phyloP scores from a whole-genome alignment of 2,113 vertebrate genomes.

The Varanus salvator region DNA sequence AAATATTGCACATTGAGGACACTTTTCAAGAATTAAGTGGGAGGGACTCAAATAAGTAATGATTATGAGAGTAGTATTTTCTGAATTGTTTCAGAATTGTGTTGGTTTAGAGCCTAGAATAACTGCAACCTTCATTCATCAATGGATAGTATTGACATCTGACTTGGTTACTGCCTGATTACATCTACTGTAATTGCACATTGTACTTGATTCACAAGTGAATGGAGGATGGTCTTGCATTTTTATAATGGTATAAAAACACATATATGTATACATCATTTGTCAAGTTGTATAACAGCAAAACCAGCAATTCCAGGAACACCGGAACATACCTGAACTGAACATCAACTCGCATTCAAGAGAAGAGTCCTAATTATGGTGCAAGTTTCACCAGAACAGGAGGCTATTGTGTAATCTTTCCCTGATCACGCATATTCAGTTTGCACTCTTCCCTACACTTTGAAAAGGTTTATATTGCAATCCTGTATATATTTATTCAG shows the following conservation, averaged over 20 bases:
- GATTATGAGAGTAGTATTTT: neutral
- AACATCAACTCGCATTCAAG: neutral
- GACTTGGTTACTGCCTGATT: too few relatives aligned
- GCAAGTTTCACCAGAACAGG: too few relatives aligned
- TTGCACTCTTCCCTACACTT: neutral
- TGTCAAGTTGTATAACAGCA: neutral
- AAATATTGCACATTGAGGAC: too few relatives aligned
- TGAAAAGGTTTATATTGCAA: neutral
- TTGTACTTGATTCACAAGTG: neutral
- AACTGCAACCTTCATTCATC: neutral
- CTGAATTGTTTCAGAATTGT: neutral
- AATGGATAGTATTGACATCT: too few relatives aligned
- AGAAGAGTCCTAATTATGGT: neutral
- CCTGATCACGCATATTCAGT: neutral
- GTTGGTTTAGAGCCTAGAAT: conserved; percentile 13
- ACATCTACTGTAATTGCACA: neutral
- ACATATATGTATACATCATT: neutral
- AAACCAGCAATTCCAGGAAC: neutral
- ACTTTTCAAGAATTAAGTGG: neutral
- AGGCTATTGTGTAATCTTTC: too few relatives aligned
- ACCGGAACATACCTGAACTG: neutral
- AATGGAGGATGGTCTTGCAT: too few relatives aligned
- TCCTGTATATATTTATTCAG: neutral
- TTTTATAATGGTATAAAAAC: neutral
- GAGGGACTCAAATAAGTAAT: neutral